Percentiles rank a stretch among this genome's conserved stretches.
Evolutionary conservation across 2,797 vertebrate genomes (phyloP).

Genomic region (Aeoliscus strigatus): DNA sequence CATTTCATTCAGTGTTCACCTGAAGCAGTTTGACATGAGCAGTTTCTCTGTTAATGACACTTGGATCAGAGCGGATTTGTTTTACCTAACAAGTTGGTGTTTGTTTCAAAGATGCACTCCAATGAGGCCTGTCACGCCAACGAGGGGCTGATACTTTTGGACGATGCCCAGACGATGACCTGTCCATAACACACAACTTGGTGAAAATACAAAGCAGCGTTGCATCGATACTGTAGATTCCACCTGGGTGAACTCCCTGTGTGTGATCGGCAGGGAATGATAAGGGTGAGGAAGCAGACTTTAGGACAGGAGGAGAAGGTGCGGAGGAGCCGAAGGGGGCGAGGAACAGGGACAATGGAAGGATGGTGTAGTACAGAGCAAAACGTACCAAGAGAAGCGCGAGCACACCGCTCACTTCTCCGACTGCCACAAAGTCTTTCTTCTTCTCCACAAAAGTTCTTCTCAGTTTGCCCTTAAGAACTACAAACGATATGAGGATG

Average conservation of each 20-base stretch:
- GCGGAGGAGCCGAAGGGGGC: not conserved
- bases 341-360: conserved; percentile 13
- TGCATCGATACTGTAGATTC: conserved; percentile 58
- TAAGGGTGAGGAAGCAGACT: conserved; percentile 37
- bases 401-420: conserved; percentile 36
- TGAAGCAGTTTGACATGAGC: conserved; percentile 71
- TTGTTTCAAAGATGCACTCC: conserved; percentile 23
- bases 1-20: conserved; percentile 69
- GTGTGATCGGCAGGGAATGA: conserved; percentile 45
- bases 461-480: conserved; percentile 17
- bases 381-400: conserved; percentile 46
- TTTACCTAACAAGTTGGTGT: conserved; percentile 26
- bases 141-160: conserved; percentile 24
- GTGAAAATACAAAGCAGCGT: conserved; percentile 63
- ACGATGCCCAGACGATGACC: conserved; percentile 29
- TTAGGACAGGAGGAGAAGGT: conserved; percentile 37
- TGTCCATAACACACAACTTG: conserved; percentile 29
- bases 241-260: conserved; percentile 31
- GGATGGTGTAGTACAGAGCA: conserved; percentile 30
- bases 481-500: conserved; percentile 13
- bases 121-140: conserved; percentile 21
- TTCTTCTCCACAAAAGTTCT: conserved; percentile 22
- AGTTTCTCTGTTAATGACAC: conserved; percentile 49
- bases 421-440: conserved; percentile 43
- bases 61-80: conserved; percentile 37